Evolutionary conservation across 2,797 vertebrate genomes (phyloP), one percentile per base, ranked within the genome.

Genomic region (Pseudochromis fuscus): DNA sequence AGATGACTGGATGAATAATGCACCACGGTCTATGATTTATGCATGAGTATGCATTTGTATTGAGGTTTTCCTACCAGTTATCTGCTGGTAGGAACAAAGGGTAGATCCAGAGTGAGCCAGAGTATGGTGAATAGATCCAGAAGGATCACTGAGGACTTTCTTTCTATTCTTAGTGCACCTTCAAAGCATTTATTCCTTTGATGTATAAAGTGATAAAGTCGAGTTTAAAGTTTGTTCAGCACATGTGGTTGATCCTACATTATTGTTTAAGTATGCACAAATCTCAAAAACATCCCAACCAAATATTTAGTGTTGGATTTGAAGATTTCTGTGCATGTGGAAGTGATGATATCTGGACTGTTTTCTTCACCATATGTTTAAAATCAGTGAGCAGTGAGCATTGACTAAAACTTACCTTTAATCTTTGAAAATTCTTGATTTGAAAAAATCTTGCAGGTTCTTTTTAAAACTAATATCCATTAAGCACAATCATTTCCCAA

Each of bases 1-100:
- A 85, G 81, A 87, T 82, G 89, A 85, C 73, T 71, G 60, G 73
- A 91, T 94, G 90, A 94, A 93, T 94, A 88, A 94, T 94, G 87
- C 83, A 93, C 83, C 58, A 23, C 16, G 5, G 0, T 46, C 37
- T 49, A 91, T 94, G 88, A 89, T 89, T 94, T 86, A 93, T 94
- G 89, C 85, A 93, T 88, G 83, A 85, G 76, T 55, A 19, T 70
- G 86, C 78, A 61, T 90, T 89, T 88, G 86, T 89, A 83, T 86
- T 16, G 77, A 87, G 84, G 82, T 85, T 84, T 91, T 88, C 77
- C 77, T 49, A 74, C 49, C 75, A 74, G 81, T 88, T 87, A 84
- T 85, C 72, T 78, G 67, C 82, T 75, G 75, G 83, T 81, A 67
- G 46, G 68, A 86, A 89, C 81, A 88, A 85, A 85, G 74, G 77